These are phyloP conservation scores for Gonioctena quinquepunctata DNA, from an alignment of 1,140 invertebrate genomes.

Conservation along the genomic window DNA sequence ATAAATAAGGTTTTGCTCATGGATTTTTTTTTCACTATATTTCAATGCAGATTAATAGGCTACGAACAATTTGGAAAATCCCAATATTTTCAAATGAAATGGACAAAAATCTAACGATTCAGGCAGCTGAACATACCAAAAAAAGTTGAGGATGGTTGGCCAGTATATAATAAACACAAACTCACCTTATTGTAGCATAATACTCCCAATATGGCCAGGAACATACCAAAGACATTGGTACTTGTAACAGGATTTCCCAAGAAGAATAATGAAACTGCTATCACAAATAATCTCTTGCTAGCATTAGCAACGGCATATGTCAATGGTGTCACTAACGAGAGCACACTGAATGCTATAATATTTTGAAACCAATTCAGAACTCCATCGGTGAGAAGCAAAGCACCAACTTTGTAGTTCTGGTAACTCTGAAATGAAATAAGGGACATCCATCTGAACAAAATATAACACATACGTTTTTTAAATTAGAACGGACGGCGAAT, in stretches of 20 bases:
- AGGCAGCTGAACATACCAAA: too few relatives aligned
- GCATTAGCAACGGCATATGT: conserved; percentile 95
- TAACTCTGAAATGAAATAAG: conserved; percentile 57
- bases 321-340: conserved; percentile 86
- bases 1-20: too few relatives aligned
- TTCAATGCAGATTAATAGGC: too few relatives aligned
- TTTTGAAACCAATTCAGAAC: conserved; percentile 93
- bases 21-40: too few relatives aligned
- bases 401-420: conserved; percentile 60
- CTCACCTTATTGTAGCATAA: conserved; percentile 82
- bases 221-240: conserved; percentile 89
- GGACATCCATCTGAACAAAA: too few relatives aligned
- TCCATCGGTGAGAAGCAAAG: conserved; percentile 80
- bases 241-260: conserved; percentile 90
- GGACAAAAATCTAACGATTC: too few relatives aligned
- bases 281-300: conserved; percentile 94
- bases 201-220: conserved; percentile 87
- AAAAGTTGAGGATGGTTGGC: too few relatives aligned
- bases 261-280: conserved; percentile 84
- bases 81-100: too few relatives aligned
- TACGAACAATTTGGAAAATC: too few relatives aligned
- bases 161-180: too few relatives aligned
- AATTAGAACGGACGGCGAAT: too few relatives aligned
- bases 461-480: too few relatives aligned
- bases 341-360: conserved; percentile 90